phyloP scores from a whole-genome alignment of 2,113 vertebrate species.

The Tupaia chinensis region DNA sequence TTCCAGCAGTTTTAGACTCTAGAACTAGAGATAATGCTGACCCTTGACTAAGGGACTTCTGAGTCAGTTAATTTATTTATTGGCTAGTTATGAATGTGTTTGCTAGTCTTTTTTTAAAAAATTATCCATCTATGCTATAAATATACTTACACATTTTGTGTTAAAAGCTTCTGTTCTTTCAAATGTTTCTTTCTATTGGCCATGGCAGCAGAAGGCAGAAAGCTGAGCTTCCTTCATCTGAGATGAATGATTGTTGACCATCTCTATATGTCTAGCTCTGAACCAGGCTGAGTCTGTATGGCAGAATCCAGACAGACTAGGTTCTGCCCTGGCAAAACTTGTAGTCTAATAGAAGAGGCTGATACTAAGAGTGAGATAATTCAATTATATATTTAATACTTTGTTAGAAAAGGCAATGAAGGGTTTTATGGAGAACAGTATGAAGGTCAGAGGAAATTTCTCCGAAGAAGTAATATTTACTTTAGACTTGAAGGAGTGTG shows the following conservation, averaged over 20 bases:
- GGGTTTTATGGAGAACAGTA: neutral
- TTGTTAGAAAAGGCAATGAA: neutral
- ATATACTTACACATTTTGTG: neutral
- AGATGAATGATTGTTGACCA: neutral
- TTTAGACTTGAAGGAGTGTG: neutral
- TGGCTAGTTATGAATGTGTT: neutral
- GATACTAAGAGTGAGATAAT: fast-evolving
- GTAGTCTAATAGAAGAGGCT: neutral
- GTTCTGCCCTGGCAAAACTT: neutral
- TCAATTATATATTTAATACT: too few species aligned
- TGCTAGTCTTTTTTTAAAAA: neutral
- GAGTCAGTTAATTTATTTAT: neutral
- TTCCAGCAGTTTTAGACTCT: neutral
- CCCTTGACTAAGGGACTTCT: neutral
- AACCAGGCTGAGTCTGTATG: fast-evolving
- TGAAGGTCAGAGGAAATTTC: neutral
- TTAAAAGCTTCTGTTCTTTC: neutral
- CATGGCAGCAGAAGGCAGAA: neutral
- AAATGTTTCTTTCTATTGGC: neutral
- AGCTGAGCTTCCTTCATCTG: neutral
- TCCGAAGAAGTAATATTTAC: neutral
- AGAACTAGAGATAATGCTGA: neutral
- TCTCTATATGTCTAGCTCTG: neutral
- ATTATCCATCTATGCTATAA: neutral
- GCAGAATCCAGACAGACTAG: fast-evolving